These are phyloP conservation scores for Eolophus roseicapilla DNA, from an alignment of 2,113 vertebrate species.

Conservation along the genomic window DNA sequence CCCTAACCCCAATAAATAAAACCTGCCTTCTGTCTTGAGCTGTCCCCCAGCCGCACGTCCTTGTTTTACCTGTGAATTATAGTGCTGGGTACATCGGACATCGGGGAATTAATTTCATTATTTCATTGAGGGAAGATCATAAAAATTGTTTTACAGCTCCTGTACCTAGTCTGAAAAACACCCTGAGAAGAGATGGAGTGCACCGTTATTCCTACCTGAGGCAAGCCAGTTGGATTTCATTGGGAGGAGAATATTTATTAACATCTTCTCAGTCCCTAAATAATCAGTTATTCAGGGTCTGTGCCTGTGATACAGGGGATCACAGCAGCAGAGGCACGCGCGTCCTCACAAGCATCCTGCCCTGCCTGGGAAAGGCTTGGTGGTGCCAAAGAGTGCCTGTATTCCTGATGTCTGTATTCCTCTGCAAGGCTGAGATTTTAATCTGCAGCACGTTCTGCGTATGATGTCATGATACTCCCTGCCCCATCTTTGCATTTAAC, in stretches of 20 bases:
- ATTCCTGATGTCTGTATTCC: not conserved
- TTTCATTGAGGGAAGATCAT: not conserved
- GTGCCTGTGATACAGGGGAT: not conserved
- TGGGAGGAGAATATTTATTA: not conserved
- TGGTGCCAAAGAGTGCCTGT: no score
- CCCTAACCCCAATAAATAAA: not conserved
- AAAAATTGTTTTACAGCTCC: constrained; percentile 13
- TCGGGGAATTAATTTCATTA: constrained; percentile 4
- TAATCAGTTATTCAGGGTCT: not conserved
- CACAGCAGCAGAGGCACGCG: not conserved
- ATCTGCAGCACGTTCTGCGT: not conserved
- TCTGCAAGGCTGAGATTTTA: not conserved
- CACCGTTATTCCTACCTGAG: not conserved
- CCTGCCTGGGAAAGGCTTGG: not conserved
- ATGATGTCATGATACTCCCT: not conserved
- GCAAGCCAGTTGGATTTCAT: not conserved
- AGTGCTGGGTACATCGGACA: not conserved
- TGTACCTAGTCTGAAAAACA: not conserved
- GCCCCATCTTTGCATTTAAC: not conserved
- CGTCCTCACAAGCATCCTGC: not conserved
- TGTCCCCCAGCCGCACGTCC: not conserved
- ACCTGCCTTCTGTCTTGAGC: not conserved
- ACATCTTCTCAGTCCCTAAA: not conserved
- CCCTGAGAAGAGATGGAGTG: not conserved
- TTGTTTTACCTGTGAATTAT: not conserved